Base-by-base conservation (phyloP, 2,797 vertebrate genomes). In the Lacerta viridis region DNA sequence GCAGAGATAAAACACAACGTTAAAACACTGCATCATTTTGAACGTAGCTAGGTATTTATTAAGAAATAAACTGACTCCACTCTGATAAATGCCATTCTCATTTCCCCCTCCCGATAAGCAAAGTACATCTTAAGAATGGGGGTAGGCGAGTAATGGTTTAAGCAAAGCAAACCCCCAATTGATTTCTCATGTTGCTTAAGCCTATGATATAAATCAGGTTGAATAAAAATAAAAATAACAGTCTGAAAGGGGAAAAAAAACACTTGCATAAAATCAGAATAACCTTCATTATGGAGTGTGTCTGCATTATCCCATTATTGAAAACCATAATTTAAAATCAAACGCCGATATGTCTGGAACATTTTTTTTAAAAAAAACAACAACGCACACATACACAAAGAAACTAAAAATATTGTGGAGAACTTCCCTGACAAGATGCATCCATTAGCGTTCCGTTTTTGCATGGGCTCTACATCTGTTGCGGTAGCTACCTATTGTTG, bases 31-130 rank as follows among this genome's bases (percentile, higher is more conserved):
- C 90, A 90, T 93, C 93, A 90, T 61, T 87, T 86, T 80, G 85
- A 94, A 92, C 94, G 90, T 93, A 92, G 86, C 86, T 5, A 61
- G 90, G 75, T 93, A 88, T 94, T 86, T 89, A 89, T 88, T 50
- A 88, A 93, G 90, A 91, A 93, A 93, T 88, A 87, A 43, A 90
- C 72, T 87, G 86, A 91, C 78, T 87, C 66, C 91, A 92, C 39
- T 90, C 88, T 93, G 75, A 80, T 92, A 72, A 90, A 93, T 92
- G 92, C 94, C 94, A 91, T 87, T 55, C 50, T 83, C 17, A 91
- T 93, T 43, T 59, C 91, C 75, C 43, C 29, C 43, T 27, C 27
- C 5, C 41, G 46, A 91, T 83, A 61, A 92, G 23, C n/a, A 94
- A 18, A 39, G 50, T 75, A 86, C 87, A 89, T 71, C 87, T 94